Conservation (phyloP, 2,113 vertebrate species). For the Spea multiplicata region DNA sequence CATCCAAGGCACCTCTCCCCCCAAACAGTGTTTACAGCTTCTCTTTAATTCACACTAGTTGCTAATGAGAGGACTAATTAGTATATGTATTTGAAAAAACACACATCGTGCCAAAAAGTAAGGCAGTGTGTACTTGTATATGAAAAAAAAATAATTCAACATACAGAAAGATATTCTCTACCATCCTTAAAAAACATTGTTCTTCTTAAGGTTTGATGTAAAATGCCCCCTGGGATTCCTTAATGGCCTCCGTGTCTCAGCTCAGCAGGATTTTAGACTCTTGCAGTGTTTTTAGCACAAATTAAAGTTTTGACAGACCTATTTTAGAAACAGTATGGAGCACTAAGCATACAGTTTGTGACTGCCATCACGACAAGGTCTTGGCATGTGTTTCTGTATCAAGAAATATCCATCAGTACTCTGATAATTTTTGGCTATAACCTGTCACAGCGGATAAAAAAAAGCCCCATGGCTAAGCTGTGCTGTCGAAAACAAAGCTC, state of each 20-base stretch:
- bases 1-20: too few relatives aligned
- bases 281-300: neutral
- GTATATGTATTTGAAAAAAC: neutral
- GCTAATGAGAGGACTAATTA: slow-evolving; percentile 12
- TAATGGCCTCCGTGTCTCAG: slow-evolving; percentile 43
- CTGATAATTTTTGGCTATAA: slow-evolving; percentile 33
- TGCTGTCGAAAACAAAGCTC: neutral
- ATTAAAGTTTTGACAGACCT: neutral
- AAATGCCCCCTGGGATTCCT: slow-evolving; percentile 47
- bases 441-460: slow-evolving; percentile 5
- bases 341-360: neutral
- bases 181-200: slow-evolving; percentile 33
- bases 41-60: too few relatives aligned
- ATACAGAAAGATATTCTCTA: neutral
- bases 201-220: slow-evolving; percentile 35
- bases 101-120: neutral
- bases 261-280: slow-evolving; percentile 27
- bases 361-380: slow-evolving; percentile 10
- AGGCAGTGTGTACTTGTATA: neutral
- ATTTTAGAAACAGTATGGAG: slow-evolving; percentile 26
- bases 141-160: slow-evolving; percentile 19
- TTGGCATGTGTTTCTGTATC: slow-evolving; percentile 22
- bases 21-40: too few relatives aligned
- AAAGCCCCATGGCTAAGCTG: neutral
- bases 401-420: slow-evolving; percentile 32